A percentile compares a stretch with the other conserved stretches of the same genome.
These are phyloP conservation scores for Adelphocoris suturalis DNA, from an alignment of 2,888 invertebrate genomes.

Conservation along the genomic window DNA sequence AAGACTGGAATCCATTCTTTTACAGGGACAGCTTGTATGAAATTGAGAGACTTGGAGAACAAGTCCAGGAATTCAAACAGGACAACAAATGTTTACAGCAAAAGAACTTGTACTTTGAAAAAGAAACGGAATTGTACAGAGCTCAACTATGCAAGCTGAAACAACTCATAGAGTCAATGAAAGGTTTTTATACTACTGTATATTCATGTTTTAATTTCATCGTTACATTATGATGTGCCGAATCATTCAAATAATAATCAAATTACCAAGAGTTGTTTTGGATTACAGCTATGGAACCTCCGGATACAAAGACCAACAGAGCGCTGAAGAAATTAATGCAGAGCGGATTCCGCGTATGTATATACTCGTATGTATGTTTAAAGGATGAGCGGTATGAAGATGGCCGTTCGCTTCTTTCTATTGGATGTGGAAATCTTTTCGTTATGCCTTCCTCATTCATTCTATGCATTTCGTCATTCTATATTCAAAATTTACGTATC, in stretches of 20 bases:
- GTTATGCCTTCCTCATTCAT: too few species aligned
- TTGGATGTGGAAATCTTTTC: too few species aligned
- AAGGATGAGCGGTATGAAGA: too few species aligned
- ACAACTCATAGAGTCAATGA: slow-evolving; percentile 73
- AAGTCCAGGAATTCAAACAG: slow-evolving; percentile 41
- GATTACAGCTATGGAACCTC: slow-evolving; percentile 73
- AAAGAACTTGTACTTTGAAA: slow-evolving; percentile 68
- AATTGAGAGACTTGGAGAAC: slow-evolving; percentile 61
- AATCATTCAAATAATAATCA: not conserved
- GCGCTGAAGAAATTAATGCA: slow-evolving; percentile 73
- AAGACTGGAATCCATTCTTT: not conserved
- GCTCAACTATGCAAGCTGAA: slow-evolving; percentile 71
- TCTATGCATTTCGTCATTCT: too few species aligned
- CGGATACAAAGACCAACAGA: slow-evolving; percentile 72
- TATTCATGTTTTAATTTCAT: not conserved
- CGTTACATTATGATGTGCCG: not conserved
- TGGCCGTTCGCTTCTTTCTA: too few species aligned
- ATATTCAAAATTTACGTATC: too few species aligned
- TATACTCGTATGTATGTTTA: too few species aligned
- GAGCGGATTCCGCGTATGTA: slow-evolving; percentile 71
- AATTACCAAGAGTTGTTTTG: not conserved
- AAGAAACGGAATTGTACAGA: slow-evolving; percentile 66
- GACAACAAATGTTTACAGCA: slow-evolving; percentile 65
- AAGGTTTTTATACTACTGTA: slow-evolving; percentile 63
- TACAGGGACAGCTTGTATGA: slow-evolving; percentile 68